phyloP scores from a whole-genome alignment of 64 coral and sea anemone species.

The Pocillopora damicornis region DNA sequence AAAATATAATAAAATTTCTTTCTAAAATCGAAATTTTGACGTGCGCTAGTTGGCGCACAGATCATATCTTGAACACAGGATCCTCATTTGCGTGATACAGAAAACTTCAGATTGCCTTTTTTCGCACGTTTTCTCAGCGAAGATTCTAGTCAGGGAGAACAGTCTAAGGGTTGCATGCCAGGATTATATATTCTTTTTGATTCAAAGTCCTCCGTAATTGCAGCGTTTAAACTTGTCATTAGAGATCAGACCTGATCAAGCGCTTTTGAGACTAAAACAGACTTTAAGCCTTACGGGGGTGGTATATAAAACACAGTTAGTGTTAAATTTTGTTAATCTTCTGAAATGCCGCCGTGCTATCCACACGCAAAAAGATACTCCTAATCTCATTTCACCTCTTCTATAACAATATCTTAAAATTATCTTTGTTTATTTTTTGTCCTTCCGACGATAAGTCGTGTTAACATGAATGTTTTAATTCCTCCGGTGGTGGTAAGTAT shows the following conservation, averaged over 20 bases:
- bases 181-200: no score
- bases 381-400: not conserved
- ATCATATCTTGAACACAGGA: no score
- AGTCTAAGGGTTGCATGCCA: no score
- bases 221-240: not conserved
- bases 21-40: no score
- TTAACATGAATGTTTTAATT: not conserved
- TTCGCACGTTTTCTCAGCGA: no score
- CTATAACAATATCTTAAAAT: not conserved
- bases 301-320: not conserved
- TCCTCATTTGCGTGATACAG: no score
- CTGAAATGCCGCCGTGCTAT: not conserved
- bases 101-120: no score
- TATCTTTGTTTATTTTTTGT: not conserved
- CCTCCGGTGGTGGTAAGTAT: no score
- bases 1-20: no score
- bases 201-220: not conserved
- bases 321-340: conserved; percentile 4
- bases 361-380: not conserved
- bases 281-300: not conserved
- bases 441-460: not conserved
- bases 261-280: not conserved
- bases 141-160: no score
- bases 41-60: no score
- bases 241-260: not conserved